phyloP scores from a whole-genome alignment of 2,888 invertebrate species.

The Doris montereyensis region DNA sequence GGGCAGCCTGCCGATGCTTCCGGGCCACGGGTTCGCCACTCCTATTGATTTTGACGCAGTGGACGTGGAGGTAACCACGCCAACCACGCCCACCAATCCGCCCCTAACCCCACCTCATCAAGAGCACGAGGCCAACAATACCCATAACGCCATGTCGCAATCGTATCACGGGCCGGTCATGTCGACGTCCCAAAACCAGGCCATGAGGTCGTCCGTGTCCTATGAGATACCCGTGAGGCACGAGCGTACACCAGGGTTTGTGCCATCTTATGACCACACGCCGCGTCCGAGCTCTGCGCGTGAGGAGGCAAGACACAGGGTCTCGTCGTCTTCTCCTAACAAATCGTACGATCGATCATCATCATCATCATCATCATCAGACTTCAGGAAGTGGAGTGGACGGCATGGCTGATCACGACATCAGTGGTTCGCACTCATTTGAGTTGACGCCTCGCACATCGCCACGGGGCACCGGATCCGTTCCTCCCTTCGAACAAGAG shows the following conservation, averaged over 20 bases:
- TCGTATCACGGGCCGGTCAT: slow-evolving; percentile 9
- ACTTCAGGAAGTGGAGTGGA: background rate
- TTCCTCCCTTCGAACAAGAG: background rate
- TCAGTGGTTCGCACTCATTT: background rate
- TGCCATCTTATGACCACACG: background rate
- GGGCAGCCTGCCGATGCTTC: slow-evolving; percentile 50
- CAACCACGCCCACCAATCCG: slow-evolving; percentile 40
- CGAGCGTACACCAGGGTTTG: too few species aligned
- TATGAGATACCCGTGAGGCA: too few species aligned
- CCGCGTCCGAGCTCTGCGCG: background rate
- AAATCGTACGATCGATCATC: background rate
- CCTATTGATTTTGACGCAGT: slow-evolving; percentile 39
- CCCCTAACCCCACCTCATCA: slow-evolving; percentile 6
- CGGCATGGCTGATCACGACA: too few species aligned
- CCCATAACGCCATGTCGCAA: slow-evolving; percentile 18
- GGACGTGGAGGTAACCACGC: slow-evolving; percentile 32
- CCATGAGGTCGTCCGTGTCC: slow-evolving; percentile 12
- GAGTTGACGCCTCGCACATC: background rate
- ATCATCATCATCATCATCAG: slow-evolving; percentile 25
- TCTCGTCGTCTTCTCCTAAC: background rate
- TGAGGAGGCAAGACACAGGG: too few species aligned
- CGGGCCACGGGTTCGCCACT: slow-evolving; percentile 41
- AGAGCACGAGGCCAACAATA: slow-evolving; percentile 9
- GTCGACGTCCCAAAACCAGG: background rate
- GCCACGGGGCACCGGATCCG: background rate